Conservation (phyloP, 2,797 vertebrate species). For the Syndactyla subalaris region DNA sequence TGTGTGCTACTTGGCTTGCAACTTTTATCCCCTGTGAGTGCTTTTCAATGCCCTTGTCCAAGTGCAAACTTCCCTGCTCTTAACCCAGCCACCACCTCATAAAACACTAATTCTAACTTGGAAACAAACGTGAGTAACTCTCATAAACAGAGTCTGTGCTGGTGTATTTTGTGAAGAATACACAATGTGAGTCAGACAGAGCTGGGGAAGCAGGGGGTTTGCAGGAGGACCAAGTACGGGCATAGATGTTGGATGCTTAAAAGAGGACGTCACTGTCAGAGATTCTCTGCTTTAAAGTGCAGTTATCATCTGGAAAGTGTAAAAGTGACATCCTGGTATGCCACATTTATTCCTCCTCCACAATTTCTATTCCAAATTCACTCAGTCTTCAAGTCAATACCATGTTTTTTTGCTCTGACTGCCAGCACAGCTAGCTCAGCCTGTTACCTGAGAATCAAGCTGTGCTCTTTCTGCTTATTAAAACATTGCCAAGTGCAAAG, state of each 20-base stretch:
- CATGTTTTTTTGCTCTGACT: slow-evolving; percentile 46
- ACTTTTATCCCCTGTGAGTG: neutral
- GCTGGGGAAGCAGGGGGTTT: neutral
- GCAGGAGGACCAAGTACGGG: neutral
- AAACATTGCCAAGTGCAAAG: slow-evolving; percentile 62
- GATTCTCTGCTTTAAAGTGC: slow-evolving; percentile 49
- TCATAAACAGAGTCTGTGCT: neutral
- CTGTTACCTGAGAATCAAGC: slow-evolving; percentile 67
- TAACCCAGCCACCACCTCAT: neutral
- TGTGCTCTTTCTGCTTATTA: slow-evolving; percentile 70
- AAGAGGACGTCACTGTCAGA: slow-evolving; percentile 44
- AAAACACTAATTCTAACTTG: neutral
- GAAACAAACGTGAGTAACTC: slow-evolving; percentile 22
- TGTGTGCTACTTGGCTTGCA: neutral
- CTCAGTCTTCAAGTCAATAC: slow-evolving; percentile 62
- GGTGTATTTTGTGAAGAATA: neutral
- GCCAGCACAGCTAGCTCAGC: slow-evolving; percentile 60
- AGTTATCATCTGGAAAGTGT: slow-evolving; percentile 59
- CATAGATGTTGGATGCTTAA: slow-evolving; percentile 19
- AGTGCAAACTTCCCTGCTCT: neutral
- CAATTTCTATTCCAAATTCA: slow-evolving; percentile 64
- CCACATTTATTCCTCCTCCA: slow-evolving; percentile 59
- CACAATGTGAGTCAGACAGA: slow-evolving; percentile 12
- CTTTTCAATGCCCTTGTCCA: neutral
- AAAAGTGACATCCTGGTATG: slow-evolving; percentile 58